Evolutionary conservation across 2,113 vertebrate species (phyloP).

Genomic region (Burhinus bistriatus): DNA sequence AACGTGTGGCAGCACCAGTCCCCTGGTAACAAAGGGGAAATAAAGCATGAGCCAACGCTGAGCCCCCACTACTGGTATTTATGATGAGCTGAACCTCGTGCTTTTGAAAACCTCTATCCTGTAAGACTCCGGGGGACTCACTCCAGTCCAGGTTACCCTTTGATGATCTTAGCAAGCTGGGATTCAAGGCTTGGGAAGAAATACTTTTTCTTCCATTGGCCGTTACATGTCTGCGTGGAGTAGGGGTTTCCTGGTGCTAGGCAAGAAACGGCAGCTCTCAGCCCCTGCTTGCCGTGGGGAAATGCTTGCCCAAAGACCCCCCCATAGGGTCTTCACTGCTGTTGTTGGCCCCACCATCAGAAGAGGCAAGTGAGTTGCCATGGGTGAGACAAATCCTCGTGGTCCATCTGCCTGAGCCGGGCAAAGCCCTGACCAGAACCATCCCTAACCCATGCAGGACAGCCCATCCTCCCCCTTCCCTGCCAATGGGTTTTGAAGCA

Average conservation of each 20-base stretch:
- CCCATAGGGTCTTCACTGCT: neutral
- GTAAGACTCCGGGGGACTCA: neutral
- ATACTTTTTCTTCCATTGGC: neutral
- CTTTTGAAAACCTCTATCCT: neutral
- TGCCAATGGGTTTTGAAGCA: neutral
- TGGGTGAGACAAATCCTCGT: neutral
- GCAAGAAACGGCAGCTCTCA: neutral
- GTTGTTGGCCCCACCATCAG: neutral
- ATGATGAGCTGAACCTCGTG: neutral
- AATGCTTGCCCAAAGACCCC: neutral
- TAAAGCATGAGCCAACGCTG: neutral
- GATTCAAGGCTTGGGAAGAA: neutral
- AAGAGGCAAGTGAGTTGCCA: neutral
- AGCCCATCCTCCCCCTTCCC: neutral
- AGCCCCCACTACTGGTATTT: neutral
- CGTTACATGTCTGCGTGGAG: accelerated
- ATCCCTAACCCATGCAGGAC: neutral
- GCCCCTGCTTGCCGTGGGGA: neutral
- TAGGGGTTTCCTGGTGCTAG: neutral
- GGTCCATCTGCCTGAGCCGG: neutral
- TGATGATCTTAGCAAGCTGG: neutral
- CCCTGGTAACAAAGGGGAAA: neutral
- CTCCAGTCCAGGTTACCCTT: neutral
- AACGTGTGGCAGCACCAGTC: neutral
- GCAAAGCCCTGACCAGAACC: neutral